A percentile compares a stretch with the other conserved stretches of the same genome.
phyloP scores from a whole-genome alignment of 92 coral and sea anemone species.

The Epizoanthus ramosus region DNA sequence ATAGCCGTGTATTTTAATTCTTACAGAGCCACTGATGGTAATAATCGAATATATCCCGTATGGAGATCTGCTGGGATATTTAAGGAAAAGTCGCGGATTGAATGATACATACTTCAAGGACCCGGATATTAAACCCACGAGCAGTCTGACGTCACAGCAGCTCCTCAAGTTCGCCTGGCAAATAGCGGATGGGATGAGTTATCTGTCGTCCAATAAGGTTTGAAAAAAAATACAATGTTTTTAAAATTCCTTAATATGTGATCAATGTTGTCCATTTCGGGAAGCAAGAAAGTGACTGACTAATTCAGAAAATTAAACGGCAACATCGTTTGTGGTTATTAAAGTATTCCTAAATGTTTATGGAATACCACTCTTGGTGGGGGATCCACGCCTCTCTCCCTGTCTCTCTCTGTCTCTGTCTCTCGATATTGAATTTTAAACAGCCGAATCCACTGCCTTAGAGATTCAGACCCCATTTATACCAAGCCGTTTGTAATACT shows the following conservation, averaged over 20 bases:
- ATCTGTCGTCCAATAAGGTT: constrained; percentile 65
- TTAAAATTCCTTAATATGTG: too few relatives aligned
- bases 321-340: too few relatives aligned
- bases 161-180: constrained; percentile 71
- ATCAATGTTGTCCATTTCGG: too few relatives aligned
- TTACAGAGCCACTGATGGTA: constrained; percentile 53
- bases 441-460: constrained; percentile 43
- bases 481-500: constrained; percentile 42
- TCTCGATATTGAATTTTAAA: constrained; percentile 12
- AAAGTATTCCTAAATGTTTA: too few relatives aligned
- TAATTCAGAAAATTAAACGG: too few relatives aligned
- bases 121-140: constrained; percentile 59
- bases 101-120: constrained; percentile 70
- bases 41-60: constrained; percentile 69
- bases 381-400: too few relatives aligned
- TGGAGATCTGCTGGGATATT: constrained; percentile 75
- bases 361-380: too few relatives aligned
- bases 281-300: too few relatives aligned
- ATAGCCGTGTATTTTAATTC: neutral
- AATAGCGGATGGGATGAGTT: constrained; percentile 73
- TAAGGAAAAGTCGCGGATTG: constrained; percentile 74
- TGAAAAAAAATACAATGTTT: too few relatives aligned
- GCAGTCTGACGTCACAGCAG: constrained; percentile 63
- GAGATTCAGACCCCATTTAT: constrained; percentile 48
- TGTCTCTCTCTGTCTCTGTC: too few relatives aligned